These are phyloP conservation scores for Leptodactylus fuscus DNA, from an alignment of 2,113 vertebrate genomes.

Conservation along the genomic window DNA sequence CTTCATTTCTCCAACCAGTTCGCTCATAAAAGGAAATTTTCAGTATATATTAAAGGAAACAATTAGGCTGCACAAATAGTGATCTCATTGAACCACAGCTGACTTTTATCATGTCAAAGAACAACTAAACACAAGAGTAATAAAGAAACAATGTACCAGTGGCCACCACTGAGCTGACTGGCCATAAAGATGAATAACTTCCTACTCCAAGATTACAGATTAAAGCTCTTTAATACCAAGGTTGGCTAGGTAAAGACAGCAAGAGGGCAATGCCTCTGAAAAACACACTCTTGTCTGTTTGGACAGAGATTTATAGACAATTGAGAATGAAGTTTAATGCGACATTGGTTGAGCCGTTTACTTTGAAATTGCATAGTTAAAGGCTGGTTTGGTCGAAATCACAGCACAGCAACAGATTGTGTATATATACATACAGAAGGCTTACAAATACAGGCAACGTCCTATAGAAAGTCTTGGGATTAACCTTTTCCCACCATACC, in stretches of 20 bases:
- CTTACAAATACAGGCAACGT: no score
- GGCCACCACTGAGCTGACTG: slow-evolving; percentile 88
- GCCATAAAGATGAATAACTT: slow-evolving; percentile 95
- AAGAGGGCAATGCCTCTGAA: slow-evolving; percentile 76
- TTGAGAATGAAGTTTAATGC: slow-evolving; percentile 76
- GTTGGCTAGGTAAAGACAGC: slow-evolving; percentile 76
- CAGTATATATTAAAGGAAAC: slow-evolving; percentile 87
- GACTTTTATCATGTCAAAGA: slow-evolving; percentile 87
- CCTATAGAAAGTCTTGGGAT: no score
- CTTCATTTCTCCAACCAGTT: slow-evolving; percentile 79
- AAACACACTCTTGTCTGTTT: slow-evolving; percentile 74
- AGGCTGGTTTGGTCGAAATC: slow-evolving; percentile 53
- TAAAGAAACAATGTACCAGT: slow-evolving; percentile 77
- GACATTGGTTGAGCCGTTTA: slow-evolving; percentile 71
- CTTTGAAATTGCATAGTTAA: slow-evolving; percentile 48
- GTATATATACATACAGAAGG: neutral
- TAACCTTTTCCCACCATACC: no score
- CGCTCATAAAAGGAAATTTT: slow-evolving; percentile 87
- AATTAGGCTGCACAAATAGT: slow-evolving; percentile 89
- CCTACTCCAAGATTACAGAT: slow-evolving; percentile 86
- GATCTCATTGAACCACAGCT: slow-evolving; percentile 82
- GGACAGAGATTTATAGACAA: slow-evolving; percentile 72
- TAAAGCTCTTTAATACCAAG: slow-evolving; percentile 79
- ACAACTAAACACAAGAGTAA: slow-evolving; percentile 83
- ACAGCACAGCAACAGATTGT: neutral